phyloP scores from a whole-genome alignment of 2,888 invertebrate species.

The Dioctria rufipes region DNA sequence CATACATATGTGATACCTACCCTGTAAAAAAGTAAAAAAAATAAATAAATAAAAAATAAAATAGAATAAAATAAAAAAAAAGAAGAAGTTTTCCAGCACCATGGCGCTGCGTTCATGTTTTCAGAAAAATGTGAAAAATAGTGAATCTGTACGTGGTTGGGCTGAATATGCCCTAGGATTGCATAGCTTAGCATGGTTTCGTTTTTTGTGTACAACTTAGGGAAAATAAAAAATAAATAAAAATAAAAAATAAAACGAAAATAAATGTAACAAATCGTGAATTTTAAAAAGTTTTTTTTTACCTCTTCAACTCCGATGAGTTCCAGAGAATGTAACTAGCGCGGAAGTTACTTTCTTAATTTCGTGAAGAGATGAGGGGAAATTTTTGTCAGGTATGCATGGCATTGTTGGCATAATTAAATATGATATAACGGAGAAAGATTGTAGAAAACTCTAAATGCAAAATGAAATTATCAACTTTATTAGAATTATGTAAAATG shows the following conservation, averaged over 20 bases:
- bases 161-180: neutral
- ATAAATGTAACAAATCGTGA: conserved; percentile 30
- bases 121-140: conserved; percentile 40
- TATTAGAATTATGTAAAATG: too few species aligned
- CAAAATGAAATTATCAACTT: too few species aligned
- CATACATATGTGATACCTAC: too few species aligned
- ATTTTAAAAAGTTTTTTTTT: conserved; percentile 33
- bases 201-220: neutral
- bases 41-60: too few species aligned
- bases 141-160: conserved; percentile 26
- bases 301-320: neutral
- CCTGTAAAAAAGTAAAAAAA: too few species aligned
- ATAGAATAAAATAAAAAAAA: neutral
- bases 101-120: conserved; percentile 13
- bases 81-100: neutral
- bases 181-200: conserved; percentile 13
- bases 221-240: too few species aligned
- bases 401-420: too few species aligned
- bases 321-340: neutral
- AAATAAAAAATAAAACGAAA: neutral
- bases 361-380: too few species aligned
- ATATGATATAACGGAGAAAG: too few species aligned
- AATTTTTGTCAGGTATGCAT: too few species aligned
- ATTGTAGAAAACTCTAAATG: too few species aligned
- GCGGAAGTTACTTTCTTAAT: too few species aligned